A percentile compares a stretch with the other conserved stretches of the same genome.
Conservation (phyloP, 2,888 invertebrate genomes). For the Drosophila neoperkinsi region DNA sequence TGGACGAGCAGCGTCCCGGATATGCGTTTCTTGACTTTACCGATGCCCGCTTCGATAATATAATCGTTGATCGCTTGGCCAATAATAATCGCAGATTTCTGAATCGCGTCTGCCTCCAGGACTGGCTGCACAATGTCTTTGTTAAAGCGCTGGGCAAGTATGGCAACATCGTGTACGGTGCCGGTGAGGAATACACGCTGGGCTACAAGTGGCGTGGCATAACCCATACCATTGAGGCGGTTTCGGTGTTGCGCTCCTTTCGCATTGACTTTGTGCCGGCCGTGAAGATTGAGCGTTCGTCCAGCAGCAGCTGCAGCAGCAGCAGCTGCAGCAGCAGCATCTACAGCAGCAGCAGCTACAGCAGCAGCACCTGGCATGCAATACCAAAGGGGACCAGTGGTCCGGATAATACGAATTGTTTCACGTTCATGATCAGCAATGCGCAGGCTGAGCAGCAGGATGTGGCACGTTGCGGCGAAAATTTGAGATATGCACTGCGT, state of each 20-base stretch:
- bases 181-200: slow-evolving; percentile 35
- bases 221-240: slow-evolving; percentile 60
- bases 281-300: slow-evolving; percentile 41
- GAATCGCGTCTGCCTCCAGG: slow-evolving; percentile 12
- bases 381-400: slow-evolving; percentile 56
- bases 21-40: slow-evolving; percentile 55
- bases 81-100: slow-evolving; percentile 21
- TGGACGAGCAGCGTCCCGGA: slow-evolving; percentile 48
- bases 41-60: slow-evolving; percentile 1
- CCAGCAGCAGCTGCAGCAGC: no score
- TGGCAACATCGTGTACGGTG: background rate
- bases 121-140: slow-evolving; percentile 42
- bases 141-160: slow-evolving; percentile 1
- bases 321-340: no score
- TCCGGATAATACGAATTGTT: slow-evolving; percentile 3
- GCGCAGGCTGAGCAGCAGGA: slow-evolving; percentile 29
- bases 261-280: slow-evolving; percentile 73
- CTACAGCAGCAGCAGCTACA: no score
- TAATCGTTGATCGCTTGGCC: slow-evolving; percentile 19
- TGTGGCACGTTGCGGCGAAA: slow-evolving; percentile 25
- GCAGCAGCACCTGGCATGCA: slow-evolving; percentile 46
- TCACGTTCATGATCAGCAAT: slow-evolving; percentile 48
- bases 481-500: slow-evolving; percentile 42
- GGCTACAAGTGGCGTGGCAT: slow-evolving; percentile 42
- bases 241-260: slow-evolving; percentile 31